These are phyloP conservation scores for Leucoraja erinaceus DNA, from an alignment of 2,113 vertebrate genomes.

Conservation along the genomic window DNA sequence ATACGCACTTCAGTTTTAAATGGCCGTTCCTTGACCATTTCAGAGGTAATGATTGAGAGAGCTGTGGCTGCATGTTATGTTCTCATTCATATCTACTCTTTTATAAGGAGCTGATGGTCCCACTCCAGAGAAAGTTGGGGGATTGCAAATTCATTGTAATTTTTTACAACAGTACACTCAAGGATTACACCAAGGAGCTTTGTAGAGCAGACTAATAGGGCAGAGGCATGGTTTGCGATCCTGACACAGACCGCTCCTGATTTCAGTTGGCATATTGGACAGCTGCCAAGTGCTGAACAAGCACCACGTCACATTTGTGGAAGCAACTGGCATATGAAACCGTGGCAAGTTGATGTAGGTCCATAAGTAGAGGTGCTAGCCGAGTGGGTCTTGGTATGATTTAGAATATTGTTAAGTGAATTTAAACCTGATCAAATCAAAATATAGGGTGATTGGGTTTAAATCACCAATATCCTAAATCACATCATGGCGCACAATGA, in stretches of 20 bases:
- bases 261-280: background rate
- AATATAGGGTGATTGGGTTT: no score
- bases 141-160: background rate
- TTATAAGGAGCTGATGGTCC: background rate
- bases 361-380: background rate
- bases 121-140: background rate
- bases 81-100: background rate
- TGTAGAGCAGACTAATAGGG: background rate
- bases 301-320: background rate
- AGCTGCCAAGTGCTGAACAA: background rate
- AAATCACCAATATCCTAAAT: no score
- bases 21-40: no score
- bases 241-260: background rate
- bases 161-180: background rate
- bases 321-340: background rate
- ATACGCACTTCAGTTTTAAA: no score
- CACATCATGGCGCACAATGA: no score
- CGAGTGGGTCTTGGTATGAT: background rate
- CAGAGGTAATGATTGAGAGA: background rate
- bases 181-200: background rate
- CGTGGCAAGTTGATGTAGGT: background rate
- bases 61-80: background rate
- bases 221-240: background rate
- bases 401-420: background rate
- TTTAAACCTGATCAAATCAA: no score